phyloP scores from a whole-genome alignment of 2,888 invertebrate species.

The Apamea epomidion region DNA sequence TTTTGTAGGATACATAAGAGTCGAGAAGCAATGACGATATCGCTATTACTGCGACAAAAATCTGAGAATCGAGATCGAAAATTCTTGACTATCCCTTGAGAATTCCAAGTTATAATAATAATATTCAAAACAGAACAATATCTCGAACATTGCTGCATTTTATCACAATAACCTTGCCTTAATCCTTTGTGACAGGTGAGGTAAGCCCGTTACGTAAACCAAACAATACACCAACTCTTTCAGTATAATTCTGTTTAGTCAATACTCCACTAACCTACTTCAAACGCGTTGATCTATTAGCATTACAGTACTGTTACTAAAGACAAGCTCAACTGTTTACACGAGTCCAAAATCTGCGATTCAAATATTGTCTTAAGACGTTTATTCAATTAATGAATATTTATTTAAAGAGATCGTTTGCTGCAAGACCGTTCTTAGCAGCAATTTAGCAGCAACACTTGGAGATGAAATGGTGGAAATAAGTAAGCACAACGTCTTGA shows the following conservation, averaged over 20 bases:
- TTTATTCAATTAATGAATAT: conserved; percentile 62
- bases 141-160: conserved; percentile 17
- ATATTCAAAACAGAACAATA: conserved; percentile 6
- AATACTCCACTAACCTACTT: conserved; percentile 51
- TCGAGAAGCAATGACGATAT: not conserved
- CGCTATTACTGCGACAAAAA: not conserved
- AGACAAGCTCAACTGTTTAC: conserved; percentile 41
- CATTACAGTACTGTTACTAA: conserved; percentile 33
- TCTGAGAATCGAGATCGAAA: not conserved
- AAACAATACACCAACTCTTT: conserved; percentile 36
- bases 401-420: conserved; percentile 52
- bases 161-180: not conserved
- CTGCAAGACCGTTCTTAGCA: conserved; percentile 30
- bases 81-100: no score
- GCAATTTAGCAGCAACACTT: conserved; percentile 53
- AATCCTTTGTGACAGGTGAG: conserved; percentile 33
- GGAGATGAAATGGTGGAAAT: conserved; percentile 40
- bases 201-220: conserved; percentile 12
- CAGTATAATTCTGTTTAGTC: conserved; percentile 41
- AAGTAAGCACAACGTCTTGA: conserved; percentile 34
- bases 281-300: conserved; percentile 21
- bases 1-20: not conserved
- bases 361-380: conserved; percentile 54
- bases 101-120: conserved; percentile 1
- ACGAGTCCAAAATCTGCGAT: conserved; percentile 53